phyloP scores from a whole-genome alignment of 2,888 invertebrate species.

The Parascotia fuliginaria region DNA sequence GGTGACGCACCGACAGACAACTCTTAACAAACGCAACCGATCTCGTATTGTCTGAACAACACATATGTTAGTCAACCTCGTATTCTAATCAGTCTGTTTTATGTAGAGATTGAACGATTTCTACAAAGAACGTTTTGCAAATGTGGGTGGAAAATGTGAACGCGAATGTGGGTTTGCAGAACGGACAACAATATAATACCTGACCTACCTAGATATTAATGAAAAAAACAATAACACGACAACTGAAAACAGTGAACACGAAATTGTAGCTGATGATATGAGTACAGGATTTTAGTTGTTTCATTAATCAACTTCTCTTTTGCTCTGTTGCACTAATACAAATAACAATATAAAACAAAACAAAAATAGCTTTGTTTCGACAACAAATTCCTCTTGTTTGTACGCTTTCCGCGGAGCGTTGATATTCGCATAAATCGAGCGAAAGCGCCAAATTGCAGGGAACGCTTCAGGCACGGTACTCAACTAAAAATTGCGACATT shows the following conservation, averaged over 20 bases:
- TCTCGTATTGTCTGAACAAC: constrained; percentile 71
- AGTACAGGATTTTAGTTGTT: not conserved
- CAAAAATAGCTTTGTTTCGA: constrained; percentile 72
- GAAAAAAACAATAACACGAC: too few species aligned
- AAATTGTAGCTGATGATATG: not conserved
- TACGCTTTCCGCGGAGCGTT: constrained; percentile 74
- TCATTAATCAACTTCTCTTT: constrained; percentile 46
- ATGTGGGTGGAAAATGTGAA: constrained; percentile 16
- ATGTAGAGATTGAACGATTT: constrained; percentile 40
- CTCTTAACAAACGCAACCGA: constrained; percentile 73
- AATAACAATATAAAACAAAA: constrained; percentile 67
- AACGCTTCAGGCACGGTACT: constrained; percentile 74
- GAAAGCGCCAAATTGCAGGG: constrained; percentile 80
- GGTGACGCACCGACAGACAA: constrained; percentile 72
- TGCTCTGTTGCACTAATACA: constrained; percentile 74
- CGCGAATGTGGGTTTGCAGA: constrained; percentile 6
- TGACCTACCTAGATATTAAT: too few species aligned
- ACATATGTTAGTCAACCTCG: constrained; percentile 49
- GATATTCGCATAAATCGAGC: constrained; percentile 81
- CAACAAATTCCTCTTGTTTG: constrained; percentile 80
- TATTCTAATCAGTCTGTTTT: constrained; percentile 48
- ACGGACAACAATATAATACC: too few species aligned
- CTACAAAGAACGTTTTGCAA: constrained; percentile 21
- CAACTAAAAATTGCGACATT: constrained; percentile 79
- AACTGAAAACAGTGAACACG: too few species aligned